Conservation (phyloP, 2,113 vertebrate genomes). For the Hyaena hyaena region DNA sequence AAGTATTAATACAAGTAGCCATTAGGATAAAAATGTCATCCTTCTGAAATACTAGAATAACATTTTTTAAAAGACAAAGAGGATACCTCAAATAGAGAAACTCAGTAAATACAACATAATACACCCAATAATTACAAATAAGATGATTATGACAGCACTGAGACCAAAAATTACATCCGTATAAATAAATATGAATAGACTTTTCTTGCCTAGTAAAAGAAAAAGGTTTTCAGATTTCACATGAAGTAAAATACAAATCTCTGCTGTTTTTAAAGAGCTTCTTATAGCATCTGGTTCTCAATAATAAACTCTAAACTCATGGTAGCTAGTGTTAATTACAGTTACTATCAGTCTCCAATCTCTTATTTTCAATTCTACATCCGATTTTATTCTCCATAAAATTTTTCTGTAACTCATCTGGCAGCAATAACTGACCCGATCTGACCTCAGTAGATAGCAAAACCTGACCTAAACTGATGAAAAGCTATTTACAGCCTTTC, state of each 20-base stretch:
- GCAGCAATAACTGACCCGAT: not conserved
- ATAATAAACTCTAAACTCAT: slow-evolving; percentile 36
- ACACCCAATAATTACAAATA: not conserved
- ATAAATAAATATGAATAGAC: not conserved
- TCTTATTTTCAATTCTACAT: slow-evolving; percentile 8
- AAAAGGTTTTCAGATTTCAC: not conserved
- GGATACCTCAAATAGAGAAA: not conserved
- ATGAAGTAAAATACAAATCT: not conserved
- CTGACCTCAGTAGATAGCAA: not conserved
- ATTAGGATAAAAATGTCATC: not conserved
- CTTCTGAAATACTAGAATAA: not conserved
- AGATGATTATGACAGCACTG: not conserved
- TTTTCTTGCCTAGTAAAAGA: not conserved
- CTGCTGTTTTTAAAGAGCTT: not conserved
- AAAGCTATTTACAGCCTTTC: not conserved
- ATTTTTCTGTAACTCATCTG: not conserved
- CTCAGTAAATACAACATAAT: not conserved
- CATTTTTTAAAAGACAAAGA: not conserved
- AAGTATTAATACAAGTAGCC: not conserved
- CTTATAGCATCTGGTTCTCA: not conserved
- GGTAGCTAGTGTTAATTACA: not conserved
- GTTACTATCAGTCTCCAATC: not conserved
- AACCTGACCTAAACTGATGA: slow-evolving; percentile 1
- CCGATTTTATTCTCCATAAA: not conserved
- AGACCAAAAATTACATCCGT: not conserved